Evolutionary conservation across 1,140 invertebrate genomes (phyloP).

Genomic region (Anastatus disparis): DNA sequence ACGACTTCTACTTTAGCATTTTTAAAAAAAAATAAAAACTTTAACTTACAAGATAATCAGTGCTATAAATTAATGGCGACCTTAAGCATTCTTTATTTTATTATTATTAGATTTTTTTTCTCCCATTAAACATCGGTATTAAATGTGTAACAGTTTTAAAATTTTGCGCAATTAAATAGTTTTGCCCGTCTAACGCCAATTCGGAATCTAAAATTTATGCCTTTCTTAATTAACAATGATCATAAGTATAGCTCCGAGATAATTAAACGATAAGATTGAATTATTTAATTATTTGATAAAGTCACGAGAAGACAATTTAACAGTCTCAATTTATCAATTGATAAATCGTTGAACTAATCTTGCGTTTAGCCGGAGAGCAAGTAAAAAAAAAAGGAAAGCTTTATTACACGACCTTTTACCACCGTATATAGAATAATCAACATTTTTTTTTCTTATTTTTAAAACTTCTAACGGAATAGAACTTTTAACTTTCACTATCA

Average conservation of each 20-base stretch:
- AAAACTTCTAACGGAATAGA: too few relatives aligned
- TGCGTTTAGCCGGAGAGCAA: too few relatives aligned
- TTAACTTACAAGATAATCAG: too few relatives aligned
- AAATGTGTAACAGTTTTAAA: neutral
- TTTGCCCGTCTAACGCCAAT: neutral
- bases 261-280: constrained; percentile 1
- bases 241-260: neutral
- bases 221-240: constrained; percentile 1
- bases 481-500: constrained; percentile 32
- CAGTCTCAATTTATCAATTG: neutral
- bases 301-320: neutral
- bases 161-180: neutral
- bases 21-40: too few relatives aligned
- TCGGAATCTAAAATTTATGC: neutral
- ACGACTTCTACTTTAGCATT: too few relatives aligned
- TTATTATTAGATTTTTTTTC: too few relatives aligned
- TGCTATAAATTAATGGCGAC: neutral
- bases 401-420: constrained; percentile 10
- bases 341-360: constrained; percentile 13
- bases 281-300: constrained; percentile 14
- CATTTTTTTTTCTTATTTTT: too few relatives aligned
- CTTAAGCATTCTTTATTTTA: neutral
- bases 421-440: too few relatives aligned
- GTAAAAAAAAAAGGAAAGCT: neutral
- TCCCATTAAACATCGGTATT: neutral